Evolutionary conservation across 2,113 vertebrate genomes (phyloP), one percentile per base, ranked within the genome.

Genomic region (Datnioides undecimradiatus): DNA sequence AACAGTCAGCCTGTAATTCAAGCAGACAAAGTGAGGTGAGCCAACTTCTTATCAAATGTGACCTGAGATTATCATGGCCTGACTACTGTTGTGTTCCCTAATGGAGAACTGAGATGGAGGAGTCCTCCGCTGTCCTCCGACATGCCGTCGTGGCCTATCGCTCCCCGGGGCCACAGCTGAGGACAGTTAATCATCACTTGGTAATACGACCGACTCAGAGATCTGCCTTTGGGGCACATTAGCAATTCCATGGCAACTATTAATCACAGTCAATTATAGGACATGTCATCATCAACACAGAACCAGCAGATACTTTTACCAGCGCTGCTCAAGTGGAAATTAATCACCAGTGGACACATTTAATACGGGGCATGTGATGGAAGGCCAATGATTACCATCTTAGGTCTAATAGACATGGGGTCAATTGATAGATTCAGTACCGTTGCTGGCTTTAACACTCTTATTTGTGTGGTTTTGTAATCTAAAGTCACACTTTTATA

Each of bases 201-300:
- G 79, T 89, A 85, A 89, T 84, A 77, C 43, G 79, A 77, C 17
- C 43, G 52, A 65, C 80, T 84, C 82, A 23, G 34, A 74, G 79
- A 85, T 68, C 79, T 52, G 85, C 88, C 87, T 87, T 33, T 14
- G 66, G 88, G 86, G 49, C 85, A 85, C 80, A 87, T 92, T 87
- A 90, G 79, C 83, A 72, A 91, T 87, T 91, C 74, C 63, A 45
- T 55, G 59, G 86, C 60, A 77, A 79, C 82, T 69, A 91, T 91
- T 88, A 87, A 87, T 91, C 87, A 90, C 76, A 80, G 78, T 89
- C 87, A 83, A 91, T 92, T 91, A 87, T 63, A 54, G 78, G 73
- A 84, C 76, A 81, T 84, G 88, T 87, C 85, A 79, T 81, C 76
- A 68, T 91, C 83, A 76, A 80, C 77, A 59, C 29, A 63, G 62